Percentiles rank a stretch among this genome's conserved stretches.
phyloP scores from a whole-genome alignment of 1,140 invertebrate species.

The Cydia fagiglandana region DNA sequence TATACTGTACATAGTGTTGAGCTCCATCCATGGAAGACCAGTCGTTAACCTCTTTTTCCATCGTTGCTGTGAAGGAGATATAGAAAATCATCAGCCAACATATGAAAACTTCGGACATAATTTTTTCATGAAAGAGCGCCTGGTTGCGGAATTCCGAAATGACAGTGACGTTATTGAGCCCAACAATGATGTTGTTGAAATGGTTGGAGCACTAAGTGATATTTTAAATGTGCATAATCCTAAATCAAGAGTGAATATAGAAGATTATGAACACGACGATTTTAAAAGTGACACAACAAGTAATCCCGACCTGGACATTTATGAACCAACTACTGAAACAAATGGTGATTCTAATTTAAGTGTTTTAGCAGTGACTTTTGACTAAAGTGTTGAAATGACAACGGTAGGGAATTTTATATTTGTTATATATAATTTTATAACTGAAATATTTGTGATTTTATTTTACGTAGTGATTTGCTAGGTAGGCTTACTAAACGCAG shows the following conservation, averaged over 20 bases:
- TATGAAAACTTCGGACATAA: constrained; percentile 57
- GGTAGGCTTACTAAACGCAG: background rate
- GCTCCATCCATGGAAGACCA: constrained; percentile 57
- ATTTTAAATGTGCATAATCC: constrained; percentile 43
- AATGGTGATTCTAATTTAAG: background rate
- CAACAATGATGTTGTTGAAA: constrained; percentile 36
- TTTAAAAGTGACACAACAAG: constrained; percentile 5
- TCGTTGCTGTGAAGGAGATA: constrained; percentile 61
- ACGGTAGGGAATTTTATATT: background rate
- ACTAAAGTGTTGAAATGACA: constrained; percentile 3
- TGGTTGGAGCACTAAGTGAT: constrained; percentile 32
- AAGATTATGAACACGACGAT: constrained; percentile 19
- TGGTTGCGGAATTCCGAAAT: constrained; percentile 47
- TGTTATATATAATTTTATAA: no score
- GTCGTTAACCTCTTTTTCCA: constrained; percentile 60
- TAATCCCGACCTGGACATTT: background rate
- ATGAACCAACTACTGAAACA: background rate
- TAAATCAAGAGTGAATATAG: constrained; percentile 18
- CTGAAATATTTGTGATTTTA: background rate
- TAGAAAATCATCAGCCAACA: constrained; percentile 62
- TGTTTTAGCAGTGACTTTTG: background rate
- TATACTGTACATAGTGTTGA: constrained; percentile 57
- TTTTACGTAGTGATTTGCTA: background rate
- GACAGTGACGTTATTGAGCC: constrained; percentile 37
- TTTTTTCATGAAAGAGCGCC: constrained; percentile 59